Evolutionary conservation across 2,888 invertebrate genomes (phyloP).

Genomic region (Mimas tiliae): DNA sequence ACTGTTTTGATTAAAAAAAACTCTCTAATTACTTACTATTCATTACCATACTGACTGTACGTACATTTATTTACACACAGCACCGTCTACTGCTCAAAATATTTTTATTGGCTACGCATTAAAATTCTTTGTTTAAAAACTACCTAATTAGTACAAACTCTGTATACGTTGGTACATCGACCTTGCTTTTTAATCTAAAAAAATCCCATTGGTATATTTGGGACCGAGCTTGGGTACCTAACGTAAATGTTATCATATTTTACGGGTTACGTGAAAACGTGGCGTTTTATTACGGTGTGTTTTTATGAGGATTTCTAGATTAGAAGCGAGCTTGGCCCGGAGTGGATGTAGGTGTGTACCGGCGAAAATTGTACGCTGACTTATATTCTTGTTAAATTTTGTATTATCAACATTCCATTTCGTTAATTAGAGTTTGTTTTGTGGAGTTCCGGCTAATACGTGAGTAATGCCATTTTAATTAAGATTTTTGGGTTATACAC

Average conservation of each 20-base stretch:
- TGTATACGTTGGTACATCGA: conserved; percentile 36
- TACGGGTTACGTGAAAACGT: conserved; percentile 80
- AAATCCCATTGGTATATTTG: conserved; percentile 34
- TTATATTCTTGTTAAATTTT: conserved; percentile 6
- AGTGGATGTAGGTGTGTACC: conserved; percentile 1
- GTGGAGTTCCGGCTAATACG: background rate
- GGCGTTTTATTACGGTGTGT: conserved; percentile 75
- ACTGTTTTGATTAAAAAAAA: background rate
- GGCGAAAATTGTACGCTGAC: conserved; percentile 6
- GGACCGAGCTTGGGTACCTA: conserved; percentile 39
- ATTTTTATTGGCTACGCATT: conserved; percentile 44
- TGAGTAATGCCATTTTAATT: conserved; percentile 4
- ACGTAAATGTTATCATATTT: conserved; percentile 82
- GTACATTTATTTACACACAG: conserved; percentile 12
- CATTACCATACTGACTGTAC: conserved; percentile 30
- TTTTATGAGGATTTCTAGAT: conserved; percentile 80
- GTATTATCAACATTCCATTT: conserved; percentile 6
- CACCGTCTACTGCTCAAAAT: conserved; percentile 33
- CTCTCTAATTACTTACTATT: conserved; percentile 20
- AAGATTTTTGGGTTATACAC: no score
- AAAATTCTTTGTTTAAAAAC: conserved; percentile 54
- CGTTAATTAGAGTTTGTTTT: conserved; percentile 7
- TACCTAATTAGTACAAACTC: conserved; percentile 49
- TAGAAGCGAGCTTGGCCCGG: conserved; percentile 50
- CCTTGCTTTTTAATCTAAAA: conserved; percentile 30